Conservation (phyloP, 1,140 invertebrate genomes). For the Drosophila navojoa region DNA sequence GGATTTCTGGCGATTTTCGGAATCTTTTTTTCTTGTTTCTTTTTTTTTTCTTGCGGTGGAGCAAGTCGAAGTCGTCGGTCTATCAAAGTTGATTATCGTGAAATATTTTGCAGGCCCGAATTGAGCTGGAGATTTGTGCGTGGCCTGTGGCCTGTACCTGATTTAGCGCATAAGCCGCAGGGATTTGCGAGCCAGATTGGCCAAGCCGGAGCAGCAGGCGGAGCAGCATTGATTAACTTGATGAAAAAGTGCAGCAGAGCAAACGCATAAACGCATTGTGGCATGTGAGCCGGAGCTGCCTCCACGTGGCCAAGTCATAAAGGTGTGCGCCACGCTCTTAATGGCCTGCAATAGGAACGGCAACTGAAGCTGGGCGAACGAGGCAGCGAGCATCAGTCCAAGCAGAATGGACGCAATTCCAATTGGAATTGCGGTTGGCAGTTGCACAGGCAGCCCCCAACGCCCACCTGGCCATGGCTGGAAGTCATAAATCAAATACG, state of each 20-base stretch:
- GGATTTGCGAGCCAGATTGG: conserved; percentile 68
- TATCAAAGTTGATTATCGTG: conserved; percentile 81
- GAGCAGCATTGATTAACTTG: conserved; percentile 70
- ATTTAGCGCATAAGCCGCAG: conserved; percentile 67
- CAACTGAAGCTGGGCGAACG: not conserved
- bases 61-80: conserved; percentile 41
- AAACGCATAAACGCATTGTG: conserved; percentile 51
- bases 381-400: conserved; percentile 32
- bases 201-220: not conserved
- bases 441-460: conserved; percentile 2
- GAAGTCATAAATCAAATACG: conserved; percentile 79
- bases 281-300: conserved; percentile 1
- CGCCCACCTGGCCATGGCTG: conserved; percentile 8
- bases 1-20: conserved; percentile 63
- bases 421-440: conserved; percentile 64
- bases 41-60: conserved; percentile 36
- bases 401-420: conserved; percentile 66
- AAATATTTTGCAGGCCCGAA: conserved; percentile 68
- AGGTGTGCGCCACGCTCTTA: not conserved
- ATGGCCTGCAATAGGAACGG: not conserved
- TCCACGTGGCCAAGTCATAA: conserved; percentile 13
- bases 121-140: conserved; percentile 70
- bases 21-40: conserved; percentile 29
- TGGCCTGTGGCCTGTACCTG: conserved; percentile 65
- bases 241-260: conserved; percentile 58